Base-by-base conservation (phyloP, 2,888 invertebrate genomes). In the Phortica okadai region DNA sequence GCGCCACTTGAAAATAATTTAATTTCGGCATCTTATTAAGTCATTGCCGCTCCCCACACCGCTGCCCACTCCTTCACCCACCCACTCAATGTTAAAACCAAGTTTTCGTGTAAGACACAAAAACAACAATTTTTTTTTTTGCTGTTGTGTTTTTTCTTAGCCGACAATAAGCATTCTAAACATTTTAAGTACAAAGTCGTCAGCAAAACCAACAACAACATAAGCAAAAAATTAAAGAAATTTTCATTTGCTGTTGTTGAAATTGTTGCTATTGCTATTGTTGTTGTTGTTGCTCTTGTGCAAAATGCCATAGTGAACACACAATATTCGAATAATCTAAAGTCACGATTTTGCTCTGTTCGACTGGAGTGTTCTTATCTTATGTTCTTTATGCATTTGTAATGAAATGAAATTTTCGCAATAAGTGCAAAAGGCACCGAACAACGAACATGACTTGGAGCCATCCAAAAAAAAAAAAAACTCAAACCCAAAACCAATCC, bases 301-400 rank as follows among this genome's bases (percentile, higher is more conserved):
- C 73, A 73, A 76, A 33, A 76, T 76, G 73, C 76, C 76, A 44
- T 73, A 73, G 69, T 59, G 58, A 69, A 72, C 64, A 66, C 64
- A 73, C 74, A 74, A 75, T 77, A 77, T 77, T 74, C 77, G 74
- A 72, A 77, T 77, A 74, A 74, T 77, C 77, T 74, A 33, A n/a
- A 77, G 77, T 77, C 77, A 77, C 77, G 77, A 77, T 77, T 77
- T 77, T 62, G 33, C 33, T 33, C 33, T 33, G 33, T 33, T 2
- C 33, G 33, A 33, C 77, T 33, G 33, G 77, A 77, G 77, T 77
- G 74, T 77, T 72, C 77, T 77, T 77, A 77, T 77, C 77, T 77
- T 72, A 74, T 64, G 77, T 77, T 73, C 77, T 77, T 77, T 77
- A 77, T 77, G 77, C 77, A 77, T 77, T 77, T 73, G 77, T 77